These are phyloP conservation scores for Anguilla megastoma DNA, from an alignment of 2,797 vertebrate species.

Conservation along the genomic window DNA sequence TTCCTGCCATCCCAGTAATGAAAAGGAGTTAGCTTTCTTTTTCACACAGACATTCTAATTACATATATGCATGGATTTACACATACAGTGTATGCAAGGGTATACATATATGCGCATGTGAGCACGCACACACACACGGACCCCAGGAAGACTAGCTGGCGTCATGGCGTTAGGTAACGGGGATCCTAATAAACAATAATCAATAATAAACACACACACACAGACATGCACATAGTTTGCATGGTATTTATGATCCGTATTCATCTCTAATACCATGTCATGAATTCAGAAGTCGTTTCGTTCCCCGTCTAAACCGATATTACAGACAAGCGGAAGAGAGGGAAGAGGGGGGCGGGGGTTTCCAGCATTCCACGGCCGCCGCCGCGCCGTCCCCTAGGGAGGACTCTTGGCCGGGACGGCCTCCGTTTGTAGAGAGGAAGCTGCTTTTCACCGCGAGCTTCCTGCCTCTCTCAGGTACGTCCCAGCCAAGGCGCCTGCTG, in stretches of 20 bases:
- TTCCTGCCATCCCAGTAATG: neutral
- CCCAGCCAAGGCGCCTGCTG: neutral
- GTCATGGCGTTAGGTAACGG: no score
- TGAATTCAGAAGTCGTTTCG: constrained; percentile 5
- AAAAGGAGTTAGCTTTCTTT: neutral
- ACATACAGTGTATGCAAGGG: neutral
- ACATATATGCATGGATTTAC: neutral
- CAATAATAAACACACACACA: neutral
- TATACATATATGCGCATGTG: neutral
- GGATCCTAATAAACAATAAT: no score
- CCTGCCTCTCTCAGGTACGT: constrained; percentile 19
- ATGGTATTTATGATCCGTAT: neutral
- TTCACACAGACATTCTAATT: neutral
- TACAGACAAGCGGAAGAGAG: constrained; percentile 10
- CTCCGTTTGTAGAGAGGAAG: constrained; percentile 15
- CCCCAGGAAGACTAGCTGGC: no score
- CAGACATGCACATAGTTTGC: neutral
- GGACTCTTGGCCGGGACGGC: neutral
- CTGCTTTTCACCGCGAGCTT: constrained; percentile 19
- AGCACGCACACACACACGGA: no score
- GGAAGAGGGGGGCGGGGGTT: neutral
- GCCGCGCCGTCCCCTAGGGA: neutral
- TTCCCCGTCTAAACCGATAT: neutral
- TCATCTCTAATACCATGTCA: neutral
- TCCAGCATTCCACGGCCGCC: constrained; percentile 5